These are phyloP conservation scores for Palythoa grandis DNA, from an alignment of 92 coral and sea anemone species.

Conservation along the genomic window DNA sequence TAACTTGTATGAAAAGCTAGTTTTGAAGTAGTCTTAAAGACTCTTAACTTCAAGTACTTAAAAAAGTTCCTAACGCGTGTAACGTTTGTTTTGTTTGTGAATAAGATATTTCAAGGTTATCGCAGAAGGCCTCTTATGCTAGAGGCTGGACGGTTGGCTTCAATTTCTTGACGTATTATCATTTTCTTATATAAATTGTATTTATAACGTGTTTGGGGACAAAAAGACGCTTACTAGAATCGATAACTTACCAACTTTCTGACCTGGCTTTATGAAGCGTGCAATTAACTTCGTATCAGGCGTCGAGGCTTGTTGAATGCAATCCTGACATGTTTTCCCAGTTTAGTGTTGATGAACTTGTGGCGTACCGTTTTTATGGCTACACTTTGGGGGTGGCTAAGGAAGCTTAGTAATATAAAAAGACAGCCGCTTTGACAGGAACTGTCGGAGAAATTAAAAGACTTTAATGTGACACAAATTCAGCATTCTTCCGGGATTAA, in stretches of 20 bases:
- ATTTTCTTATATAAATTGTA: no score
- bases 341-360: constrained; percentile 12
- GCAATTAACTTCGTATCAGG: background rate
- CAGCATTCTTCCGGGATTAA: constrained; percentile 44
- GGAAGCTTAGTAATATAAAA: constrained; percentile 6
- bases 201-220: background rate
- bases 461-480: constrained; percentile 38
- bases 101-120: background rate
- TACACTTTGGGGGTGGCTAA: constrained; percentile 73
- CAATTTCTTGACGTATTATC: no score
- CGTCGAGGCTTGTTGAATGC: background rate
- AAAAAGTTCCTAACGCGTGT: background rate
- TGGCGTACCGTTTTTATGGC: constrained; percentile 50
- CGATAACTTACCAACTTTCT: background rate
- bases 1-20: no score
- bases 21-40: constrained; percentile 26
- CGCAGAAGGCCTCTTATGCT: background rate
- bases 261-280: background rate
- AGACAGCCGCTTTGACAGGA: constrained; percentile 24
- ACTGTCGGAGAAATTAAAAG: constrained; percentile 40
- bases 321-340: background rate
- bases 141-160: no score
- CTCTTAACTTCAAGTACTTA: constrained; percentile 5
- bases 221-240: background rate
- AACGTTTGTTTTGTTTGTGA: constrained; percentile 1